A percentile compares a stretch with the other conserved stretches of the same genome.
Evolutionary conservation across 2,888 invertebrate species (phyloP).

Genomic region (Philopedon plagiatum): DNA sequence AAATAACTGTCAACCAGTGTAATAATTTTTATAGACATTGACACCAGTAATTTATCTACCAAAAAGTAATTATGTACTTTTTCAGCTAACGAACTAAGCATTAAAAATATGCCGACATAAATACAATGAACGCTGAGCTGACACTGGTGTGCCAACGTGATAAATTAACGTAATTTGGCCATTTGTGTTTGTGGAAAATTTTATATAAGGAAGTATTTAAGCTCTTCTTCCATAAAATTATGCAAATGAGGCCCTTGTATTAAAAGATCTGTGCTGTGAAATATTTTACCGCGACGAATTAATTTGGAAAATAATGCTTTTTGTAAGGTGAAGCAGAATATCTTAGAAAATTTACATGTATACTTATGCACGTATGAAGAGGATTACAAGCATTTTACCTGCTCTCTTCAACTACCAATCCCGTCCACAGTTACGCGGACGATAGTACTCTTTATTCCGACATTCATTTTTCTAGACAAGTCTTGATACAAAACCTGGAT

Average conservation of each 20-base stretch:
- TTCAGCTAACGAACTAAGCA: constrained; percentile 1
- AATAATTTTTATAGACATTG: too few relatives aligned
- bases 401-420: too few relatives aligned
- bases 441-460: too few relatives aligned
- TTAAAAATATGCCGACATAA: constrained; percentile 3
- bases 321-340: background rate
- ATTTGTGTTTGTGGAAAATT: constrained; percentile 15
- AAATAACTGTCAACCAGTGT: too few relatives aligned
- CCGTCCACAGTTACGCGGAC: too few relatives aligned
- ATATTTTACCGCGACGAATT: constrained; percentile 6
- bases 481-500: too few relatives aligned
- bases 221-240: constrained; percentile 10
- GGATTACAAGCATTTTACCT: too few relatives aligned
- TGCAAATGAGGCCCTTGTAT: background rate
- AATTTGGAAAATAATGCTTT: constrained; percentile 6
- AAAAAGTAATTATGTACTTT: background rate
- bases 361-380: too few relatives aligned
- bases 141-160: background rate
- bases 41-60: too few relatives aligned
- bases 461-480: too few relatives aligned
- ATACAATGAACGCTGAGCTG: constrained; percentile 1
- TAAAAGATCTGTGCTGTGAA: background rate
- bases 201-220: constrained; percentile 21
- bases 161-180: constrained; percentile 19
- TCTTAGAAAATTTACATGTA: background rate